Evolutionary conservation across 2,113 vertebrate species (phyloP).

Genomic region (Pelodiscus sinensis): DNA sequence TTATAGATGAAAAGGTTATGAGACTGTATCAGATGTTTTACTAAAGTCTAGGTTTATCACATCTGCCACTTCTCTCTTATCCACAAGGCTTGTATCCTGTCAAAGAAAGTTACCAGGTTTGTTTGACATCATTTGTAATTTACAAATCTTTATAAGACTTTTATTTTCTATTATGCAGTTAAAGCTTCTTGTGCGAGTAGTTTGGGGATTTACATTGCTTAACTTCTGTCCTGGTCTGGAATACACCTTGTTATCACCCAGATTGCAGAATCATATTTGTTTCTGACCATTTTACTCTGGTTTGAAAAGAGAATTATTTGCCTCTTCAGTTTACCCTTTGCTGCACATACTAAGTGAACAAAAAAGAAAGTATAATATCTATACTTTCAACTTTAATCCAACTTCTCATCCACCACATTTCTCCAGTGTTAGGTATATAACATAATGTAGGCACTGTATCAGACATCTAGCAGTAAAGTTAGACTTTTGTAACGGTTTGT

Average conservation of each 20-base stretch:
- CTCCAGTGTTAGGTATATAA: conserved; percentile 16
- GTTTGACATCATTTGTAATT: no score
- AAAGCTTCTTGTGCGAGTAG: background rate
- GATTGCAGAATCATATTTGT: background rate
- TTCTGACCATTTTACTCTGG: conserved; percentile 19
- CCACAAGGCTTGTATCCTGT: no score
- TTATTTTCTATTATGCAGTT: background rate
- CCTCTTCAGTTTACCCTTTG: background rate
- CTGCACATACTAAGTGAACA: accelerated
- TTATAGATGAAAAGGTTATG: no score
- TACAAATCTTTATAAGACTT: background rate
- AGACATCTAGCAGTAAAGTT: conserved; percentile 8
- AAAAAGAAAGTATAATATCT: background rate
- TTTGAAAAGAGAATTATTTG: background rate
- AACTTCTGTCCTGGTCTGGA: background rate
- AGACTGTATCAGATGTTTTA: no score
- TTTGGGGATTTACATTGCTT: background rate
- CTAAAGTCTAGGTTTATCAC: no score
- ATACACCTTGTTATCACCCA: background rate
- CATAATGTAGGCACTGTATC: background rate
- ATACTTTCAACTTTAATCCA: background rate
- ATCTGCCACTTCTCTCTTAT: no score
- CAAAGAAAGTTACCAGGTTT: no score
- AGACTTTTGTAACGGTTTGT: conserved; percentile 21
- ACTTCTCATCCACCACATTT: background rate